phyloP scores from a whole-genome alignment of 1,140 invertebrate species.

The Atopsyche davidsoni region DNA sequence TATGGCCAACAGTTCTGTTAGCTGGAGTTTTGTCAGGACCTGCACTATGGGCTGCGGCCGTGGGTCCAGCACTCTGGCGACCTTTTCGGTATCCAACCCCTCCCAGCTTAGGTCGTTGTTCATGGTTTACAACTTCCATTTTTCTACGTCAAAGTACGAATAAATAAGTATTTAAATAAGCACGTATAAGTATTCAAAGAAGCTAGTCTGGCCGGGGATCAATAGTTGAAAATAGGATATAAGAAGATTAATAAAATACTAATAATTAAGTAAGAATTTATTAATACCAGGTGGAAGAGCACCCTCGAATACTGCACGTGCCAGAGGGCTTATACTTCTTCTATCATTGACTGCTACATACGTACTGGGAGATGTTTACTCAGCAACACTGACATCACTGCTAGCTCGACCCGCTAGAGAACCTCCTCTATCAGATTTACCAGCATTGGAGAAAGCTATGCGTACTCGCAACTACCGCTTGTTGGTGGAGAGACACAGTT shows the following conservation, averaged over 20 bases:
- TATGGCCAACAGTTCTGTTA: constrained; percentile 53
- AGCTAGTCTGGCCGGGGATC: neutral
- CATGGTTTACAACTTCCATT: constrained; percentile 60
- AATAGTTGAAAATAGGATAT: neutral
- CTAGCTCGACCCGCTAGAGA: constrained; percentile 59
- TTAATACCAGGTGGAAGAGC: constrained; percentile 45
- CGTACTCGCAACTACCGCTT: constrained; percentile 52
- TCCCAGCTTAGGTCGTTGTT: constrained; percentile 43
- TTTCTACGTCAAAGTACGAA: constrained; percentile 61
- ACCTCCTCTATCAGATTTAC: constrained; percentile 55
- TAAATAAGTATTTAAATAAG: neutral
- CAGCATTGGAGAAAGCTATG: constrained; percentile 58
- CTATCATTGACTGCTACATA: constrained; percentile 63
- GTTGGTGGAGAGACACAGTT: constrained; percentile 62
- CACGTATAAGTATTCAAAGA: neutral
- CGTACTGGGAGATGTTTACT: constrained; percentile 66
- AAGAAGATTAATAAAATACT: constrained; percentile 4
- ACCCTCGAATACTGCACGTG: constrained; percentile 52
- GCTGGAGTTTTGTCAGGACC: constrained; percentile 51
- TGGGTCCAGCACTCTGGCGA: constrained; percentile 49
- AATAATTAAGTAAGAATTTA: neutral
- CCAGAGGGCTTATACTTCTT: constrained; percentile 55
- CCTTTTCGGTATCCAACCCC: constrained; percentile 17
- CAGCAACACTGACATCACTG: constrained; percentile 63
- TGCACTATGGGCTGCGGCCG: constrained; percentile 51